phyloP scores from a whole-genome alignment of 2,797 vertebrate species.

The Heliangelus exortis region DNA sequence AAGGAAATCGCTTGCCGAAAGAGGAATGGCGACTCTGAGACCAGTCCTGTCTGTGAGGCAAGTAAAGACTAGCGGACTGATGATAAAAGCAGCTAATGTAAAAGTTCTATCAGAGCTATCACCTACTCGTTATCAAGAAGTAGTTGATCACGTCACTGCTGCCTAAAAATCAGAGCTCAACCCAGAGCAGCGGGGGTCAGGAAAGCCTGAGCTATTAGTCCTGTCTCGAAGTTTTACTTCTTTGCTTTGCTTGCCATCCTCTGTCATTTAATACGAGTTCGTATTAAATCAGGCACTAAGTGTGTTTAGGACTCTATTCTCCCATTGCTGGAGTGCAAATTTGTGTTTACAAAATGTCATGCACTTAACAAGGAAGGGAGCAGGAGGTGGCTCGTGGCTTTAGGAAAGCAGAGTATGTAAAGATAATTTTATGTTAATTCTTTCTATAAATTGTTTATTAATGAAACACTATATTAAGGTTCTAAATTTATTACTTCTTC shows the following conservation, averaged over 20 bases:
- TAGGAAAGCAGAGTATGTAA: background rate
- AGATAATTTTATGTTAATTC: background rate
- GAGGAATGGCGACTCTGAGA: background rate
- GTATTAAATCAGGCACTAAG: background rate
- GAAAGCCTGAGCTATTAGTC: background rate
- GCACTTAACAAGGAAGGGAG: background rate
- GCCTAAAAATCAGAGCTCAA: background rate
- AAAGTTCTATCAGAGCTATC: background rate
- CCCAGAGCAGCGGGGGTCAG: background rate
- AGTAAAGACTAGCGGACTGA: background rate
- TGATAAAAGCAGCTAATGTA: background rate
- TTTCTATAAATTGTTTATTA: background rate
- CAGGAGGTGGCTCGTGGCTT: background rate
- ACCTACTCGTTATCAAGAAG: background rate
- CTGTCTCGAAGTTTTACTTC: background rate
- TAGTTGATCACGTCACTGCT: background rate
- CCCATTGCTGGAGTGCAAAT: background rate
- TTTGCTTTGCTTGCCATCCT: background rate
- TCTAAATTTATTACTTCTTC: background rate
- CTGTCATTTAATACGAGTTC: background rate
- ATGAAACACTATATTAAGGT: background rate
- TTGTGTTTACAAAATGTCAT: background rate
- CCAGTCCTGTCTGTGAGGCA: background rate
- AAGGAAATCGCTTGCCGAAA: rapidly evolving
- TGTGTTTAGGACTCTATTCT: background rate